Evolutionary conservation across 2,113 vertebrate genomes (phyloP).

Genomic region (Entelurus aequoreus): DNA sequence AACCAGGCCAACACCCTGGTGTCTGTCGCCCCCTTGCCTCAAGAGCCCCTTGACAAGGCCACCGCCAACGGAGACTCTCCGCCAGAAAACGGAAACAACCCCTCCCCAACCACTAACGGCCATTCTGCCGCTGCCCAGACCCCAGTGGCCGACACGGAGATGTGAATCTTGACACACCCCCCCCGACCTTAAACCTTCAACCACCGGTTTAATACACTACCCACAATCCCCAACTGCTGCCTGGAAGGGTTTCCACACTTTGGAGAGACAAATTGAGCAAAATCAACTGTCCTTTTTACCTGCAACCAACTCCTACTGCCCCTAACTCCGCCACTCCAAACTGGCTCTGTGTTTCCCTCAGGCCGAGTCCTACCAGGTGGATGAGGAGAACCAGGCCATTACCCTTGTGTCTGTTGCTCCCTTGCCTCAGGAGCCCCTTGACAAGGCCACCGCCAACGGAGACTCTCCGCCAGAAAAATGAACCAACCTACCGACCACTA

Average conservation of each 20-base stretch:
- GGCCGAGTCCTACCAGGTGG: conserved; percentile 80
- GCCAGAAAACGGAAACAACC: conserved; percentile 79
- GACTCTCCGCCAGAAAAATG: conserved; percentile 81
- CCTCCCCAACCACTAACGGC: conserved; percentile 72
- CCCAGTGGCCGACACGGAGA: conserved; percentile 79
- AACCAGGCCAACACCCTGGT: conserved; percentile 82
- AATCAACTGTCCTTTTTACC: neutral
- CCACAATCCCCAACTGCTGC: conserved; percentile 17
- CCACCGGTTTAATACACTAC: conserved; percentile 18
- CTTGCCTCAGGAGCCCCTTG: conserved; percentile 66
- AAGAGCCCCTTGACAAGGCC: conserved; percentile 78
- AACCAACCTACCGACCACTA: conserved; percentile 67
- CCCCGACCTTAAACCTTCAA: conserved; percentile 5
- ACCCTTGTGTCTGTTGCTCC: conserved; percentile 75
- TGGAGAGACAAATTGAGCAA: conserved; percentile 30
- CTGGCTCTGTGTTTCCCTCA: conserved; percentile 22
- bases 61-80: conserved; percentile 74
- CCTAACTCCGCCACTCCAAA: neutral
- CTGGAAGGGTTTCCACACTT: conserved; percentile 39
- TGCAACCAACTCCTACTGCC: neutral
- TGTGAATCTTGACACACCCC: conserved; percentile 65
- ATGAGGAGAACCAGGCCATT: conserved; percentile 81
- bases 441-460: conserved; percentile 78
- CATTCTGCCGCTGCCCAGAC: conserved; percentile 69
- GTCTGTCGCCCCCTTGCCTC: conserved; percentile 68